Evolutionary conservation across 2,888 invertebrate genomes (phyloP).

Genomic region (Oligia fasciuncula): DNA sequence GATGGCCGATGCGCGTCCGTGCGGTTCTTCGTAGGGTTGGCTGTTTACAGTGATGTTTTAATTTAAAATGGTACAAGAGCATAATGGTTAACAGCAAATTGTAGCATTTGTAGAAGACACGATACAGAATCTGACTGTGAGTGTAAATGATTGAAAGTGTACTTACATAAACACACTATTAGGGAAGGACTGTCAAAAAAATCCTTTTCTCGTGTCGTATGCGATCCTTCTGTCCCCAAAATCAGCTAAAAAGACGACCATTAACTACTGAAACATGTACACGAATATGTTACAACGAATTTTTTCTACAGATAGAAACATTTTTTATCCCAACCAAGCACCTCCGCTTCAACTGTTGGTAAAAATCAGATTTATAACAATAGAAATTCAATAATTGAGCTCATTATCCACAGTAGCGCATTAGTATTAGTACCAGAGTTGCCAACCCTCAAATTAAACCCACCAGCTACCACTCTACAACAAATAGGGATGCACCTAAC

Average conservation of each 20-base stretch:
- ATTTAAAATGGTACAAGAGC: conserved; percentile 8
- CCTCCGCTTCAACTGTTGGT: no score
- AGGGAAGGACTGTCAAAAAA: not conserved
- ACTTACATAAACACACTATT: not conserved
- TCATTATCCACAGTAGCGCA: no score
- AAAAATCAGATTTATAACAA: no score
- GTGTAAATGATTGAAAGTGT: not conserved
- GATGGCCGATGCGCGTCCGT: conserved; percentile 79
- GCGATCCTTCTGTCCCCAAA: not conserved
- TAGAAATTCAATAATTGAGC: no score
- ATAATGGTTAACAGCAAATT: not conserved
- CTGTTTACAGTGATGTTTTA: conserved; percentile 25
- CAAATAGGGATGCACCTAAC: conserved; percentile 27
- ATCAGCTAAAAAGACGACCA: not conserved
- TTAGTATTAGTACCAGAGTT: not conserved
- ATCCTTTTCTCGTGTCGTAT: not conserved
- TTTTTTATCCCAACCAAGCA: not conserved
- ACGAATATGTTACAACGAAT: not conserved
- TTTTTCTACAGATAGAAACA: not conserved
- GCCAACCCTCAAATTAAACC: conserved; percentile 13
- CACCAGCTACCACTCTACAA: conserved; percentile 21
- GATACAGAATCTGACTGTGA: not conserved
- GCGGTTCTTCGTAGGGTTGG: conserved; percentile 70
- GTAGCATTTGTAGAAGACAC: not conserved
- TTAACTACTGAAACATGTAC: not conserved